These are phyloP conservation scores for Hipparchia sbordonii DNA, from an alignment of 2,888 invertebrate species.

Conservation along the genomic window DNA sequence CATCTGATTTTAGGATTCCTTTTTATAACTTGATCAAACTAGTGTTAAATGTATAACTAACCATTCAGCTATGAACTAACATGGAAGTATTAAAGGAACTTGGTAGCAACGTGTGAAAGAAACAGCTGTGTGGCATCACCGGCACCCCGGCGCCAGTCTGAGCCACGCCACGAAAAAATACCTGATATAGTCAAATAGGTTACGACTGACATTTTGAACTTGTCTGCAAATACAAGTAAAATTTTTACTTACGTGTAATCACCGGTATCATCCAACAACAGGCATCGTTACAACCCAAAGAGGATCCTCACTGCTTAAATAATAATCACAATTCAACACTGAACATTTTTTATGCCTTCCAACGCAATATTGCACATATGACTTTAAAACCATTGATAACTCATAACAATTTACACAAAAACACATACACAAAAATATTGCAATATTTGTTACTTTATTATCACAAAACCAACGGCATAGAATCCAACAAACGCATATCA, in stretches of 20 bases:
- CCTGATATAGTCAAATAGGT: constrained; percentile 72
- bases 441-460: constrained; percentile 66
- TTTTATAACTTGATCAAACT: constrained; percentile 1
- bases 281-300: constrained; percentile 74
- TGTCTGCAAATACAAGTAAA: constrained; percentile 46
- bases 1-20: neutral
- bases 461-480: constrained; percentile 71
- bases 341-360: constrained; percentile 75
- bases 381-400: constrained; percentile 70
- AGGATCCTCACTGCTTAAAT: constrained; percentile 77
- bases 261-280: constrained; percentile 79
- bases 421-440: constrained; percentile 69
- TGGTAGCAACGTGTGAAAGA: constrained; percentile 44
- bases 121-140: constrained; percentile 54
- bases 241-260: constrained; percentile 66
- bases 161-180: constrained; percentile 53
- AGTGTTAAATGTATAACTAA: neutral
- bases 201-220: constrained; percentile 57
- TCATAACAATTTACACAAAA: constrained; percentile 75
- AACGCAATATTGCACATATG: constrained; percentile 75
- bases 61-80: neutral
- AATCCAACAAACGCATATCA: constrained; percentile 69
- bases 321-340: constrained; percentile 81
- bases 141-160: constrained; percentile 49
- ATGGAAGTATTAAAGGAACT: constrained; percentile 3